Base-by-base conservation (phyloP, 2,888 invertebrate species). In the Anagyrus pseudococci region DNA sequence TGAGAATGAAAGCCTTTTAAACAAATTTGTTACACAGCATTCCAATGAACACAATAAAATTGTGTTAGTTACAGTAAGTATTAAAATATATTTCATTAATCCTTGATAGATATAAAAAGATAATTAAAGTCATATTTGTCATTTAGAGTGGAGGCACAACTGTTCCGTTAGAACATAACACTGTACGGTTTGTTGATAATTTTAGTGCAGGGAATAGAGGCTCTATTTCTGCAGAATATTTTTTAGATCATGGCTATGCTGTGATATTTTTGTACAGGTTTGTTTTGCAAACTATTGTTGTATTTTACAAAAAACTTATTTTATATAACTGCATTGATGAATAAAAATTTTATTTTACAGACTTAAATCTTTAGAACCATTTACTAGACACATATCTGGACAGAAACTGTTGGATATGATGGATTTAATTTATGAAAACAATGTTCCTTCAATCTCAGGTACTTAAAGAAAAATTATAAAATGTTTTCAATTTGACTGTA, bases 101-200 rank as follows among this genome's bases (percentile, higher is more conserved):
- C 6, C 4, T 47, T 6, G 23, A 15, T 22, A 23, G 8, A 10
- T 15, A 47, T 10, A n/a, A 47, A 47, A 23, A 15, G 26, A 55
- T 55, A 13, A 37, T 60, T 44, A 40, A 25, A 40, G 17, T 43
- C 54, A 53, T 40, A 43, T 55, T 56, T 37, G 67, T 67, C 41
- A 70, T 60, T 33, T 81, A 92, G 92, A 97, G 96, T 64, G 98
- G 98, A 41, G 98, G 98, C 58, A 99, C 98, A 4, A 95, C 94
- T 40, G 94, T 98, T 4, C 98, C 98, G 0, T 81, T 99, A 59
- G 99, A 99, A 78, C 94, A 95, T 80, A 94, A 96, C 78, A 97
- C 98, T 0, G 99, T 99, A 1, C 87, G 99, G 54, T 99, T 94
- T 82, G 96, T 99, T 58, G 99, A 99, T 81, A 99, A 99, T 84